These are phyloP conservation scores for Biston stratarius DNA, from an alignment of 2,888 invertebrate species.

Conservation along the genomic window DNA sequence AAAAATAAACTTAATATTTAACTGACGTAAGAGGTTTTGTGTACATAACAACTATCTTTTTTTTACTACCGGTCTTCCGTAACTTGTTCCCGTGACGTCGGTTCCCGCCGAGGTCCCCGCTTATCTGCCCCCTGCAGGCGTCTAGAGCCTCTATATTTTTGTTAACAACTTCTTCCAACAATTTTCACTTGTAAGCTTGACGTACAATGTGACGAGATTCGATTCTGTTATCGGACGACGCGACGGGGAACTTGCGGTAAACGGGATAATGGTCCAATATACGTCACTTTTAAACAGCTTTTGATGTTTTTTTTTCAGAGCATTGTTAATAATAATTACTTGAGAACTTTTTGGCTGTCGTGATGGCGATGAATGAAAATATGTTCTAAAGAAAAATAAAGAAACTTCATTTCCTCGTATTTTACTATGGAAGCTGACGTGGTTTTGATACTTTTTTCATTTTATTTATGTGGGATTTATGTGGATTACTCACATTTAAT, in stretches of 20 bases:
- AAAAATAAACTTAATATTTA: too few relatives aligned
- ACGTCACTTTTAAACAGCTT: conserved; percentile 35
- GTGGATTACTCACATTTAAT: too few relatives aligned
- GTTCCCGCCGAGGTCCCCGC: conserved; percentile 55
- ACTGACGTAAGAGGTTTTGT: neutral
- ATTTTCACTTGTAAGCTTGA: conserved; percentile 66
- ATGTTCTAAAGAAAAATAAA: neutral
- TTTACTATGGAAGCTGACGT: neutral
- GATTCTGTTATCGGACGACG: conserved; percentile 38
- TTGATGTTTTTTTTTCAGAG: neutral
- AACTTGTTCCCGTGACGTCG: conserved; percentile 1
- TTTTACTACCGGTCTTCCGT: neutral
- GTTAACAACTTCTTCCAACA: conserved; percentile 83
- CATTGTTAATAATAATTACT: neutral
- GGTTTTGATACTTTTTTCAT: too few relatives aligned
- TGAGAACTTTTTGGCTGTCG: neutral
- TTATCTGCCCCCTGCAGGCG: conserved; percentile 81
- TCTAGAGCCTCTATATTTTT: conserved; percentile 75
- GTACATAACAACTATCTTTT: neutral
- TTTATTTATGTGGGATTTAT: too few relatives aligned
- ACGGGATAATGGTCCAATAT: conserved; percentile 27
- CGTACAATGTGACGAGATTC: conserved; percentile 55
- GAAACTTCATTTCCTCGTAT: neutral
- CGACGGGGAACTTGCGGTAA: conserved; percentile 26
- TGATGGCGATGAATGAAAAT: neutral